Percentiles rank a stretch among this genome's conserved stretches.
Evolutionary conservation across 2,113 vertebrate species (phyloP).

Genomic region (Takifugu flavidus): DNA sequence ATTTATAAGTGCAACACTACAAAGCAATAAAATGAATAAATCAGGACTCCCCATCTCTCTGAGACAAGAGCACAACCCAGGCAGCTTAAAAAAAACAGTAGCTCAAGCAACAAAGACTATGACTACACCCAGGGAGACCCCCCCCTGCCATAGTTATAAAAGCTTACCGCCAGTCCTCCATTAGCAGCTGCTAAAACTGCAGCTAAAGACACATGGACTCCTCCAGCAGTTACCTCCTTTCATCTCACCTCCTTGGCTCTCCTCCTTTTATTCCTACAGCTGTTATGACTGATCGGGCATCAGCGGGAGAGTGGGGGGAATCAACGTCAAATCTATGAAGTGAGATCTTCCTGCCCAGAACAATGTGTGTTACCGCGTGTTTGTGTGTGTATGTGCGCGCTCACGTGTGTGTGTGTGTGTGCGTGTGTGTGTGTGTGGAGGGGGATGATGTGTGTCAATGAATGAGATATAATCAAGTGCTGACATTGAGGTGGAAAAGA

Average conservation of each 20-base stretch:
- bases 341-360: constrained; percentile 21
- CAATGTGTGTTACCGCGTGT: not conserved
- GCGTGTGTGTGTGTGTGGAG: constrained; percentile 34
- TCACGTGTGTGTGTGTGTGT: constrained; percentile 23
- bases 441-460: not conserved
- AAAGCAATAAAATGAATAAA: constrained; percentile 9
- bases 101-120: constrained; percentile 48
- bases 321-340: constrained; percentile 25
- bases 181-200: constrained; percentile 26
- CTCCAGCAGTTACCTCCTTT: constrained; percentile 43
- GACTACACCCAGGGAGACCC: constrained; percentile 23
- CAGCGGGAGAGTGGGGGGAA: constrained; percentile 17
- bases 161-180: constrained; percentile 71
- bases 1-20: not conserved
- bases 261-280: constrained; percentile 10
- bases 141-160: constrained; percentile 59
- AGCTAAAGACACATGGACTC: constrained; percentile 23
- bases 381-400: constrained; percentile 7
- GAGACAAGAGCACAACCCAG: constrained; percentile 16
- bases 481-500: constrained; percentile 1
- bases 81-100: constrained; percentile 17
- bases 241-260: constrained; percentile 16
- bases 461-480: too few species aligned
- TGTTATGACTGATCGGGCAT: constrained; percentile 25
- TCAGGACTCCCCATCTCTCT: constrained; percentile 13